Evolutionary conservation across 2,888 invertebrate genomes (phyloP).

Genomic region (Zhengitettix transpicula): DNA sequence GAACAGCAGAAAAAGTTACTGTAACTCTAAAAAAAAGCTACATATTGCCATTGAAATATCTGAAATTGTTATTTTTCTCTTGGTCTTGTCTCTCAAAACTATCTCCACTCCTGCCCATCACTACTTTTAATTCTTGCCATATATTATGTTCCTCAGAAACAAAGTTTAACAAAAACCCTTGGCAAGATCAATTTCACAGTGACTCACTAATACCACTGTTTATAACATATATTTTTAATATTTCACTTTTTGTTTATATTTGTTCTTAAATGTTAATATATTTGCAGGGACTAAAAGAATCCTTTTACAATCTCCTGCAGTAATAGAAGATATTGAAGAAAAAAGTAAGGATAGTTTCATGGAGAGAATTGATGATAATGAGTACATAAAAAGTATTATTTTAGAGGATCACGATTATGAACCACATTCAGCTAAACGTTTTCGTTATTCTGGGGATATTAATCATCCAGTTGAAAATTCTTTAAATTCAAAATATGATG

Average conservation of each 20-base stretch:
- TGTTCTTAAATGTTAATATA: background rate
- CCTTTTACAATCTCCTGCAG: background rate
- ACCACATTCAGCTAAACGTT: conserved; percentile 10
- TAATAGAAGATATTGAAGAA: background rate
- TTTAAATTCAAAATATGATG: background rate
- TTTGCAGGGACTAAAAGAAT: background rate
- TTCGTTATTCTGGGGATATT: background rate
- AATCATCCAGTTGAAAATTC: background rate
- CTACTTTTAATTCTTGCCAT: no score
- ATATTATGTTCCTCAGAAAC: no score
- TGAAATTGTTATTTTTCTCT: no score
- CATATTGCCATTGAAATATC: no score
- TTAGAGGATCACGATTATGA: conserved; percentile 15
- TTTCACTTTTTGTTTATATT: background rate
- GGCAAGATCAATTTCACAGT: no score
- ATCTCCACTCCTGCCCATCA: no score
- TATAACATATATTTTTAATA: background rate
- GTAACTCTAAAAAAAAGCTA: no score
- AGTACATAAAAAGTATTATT: background rate
- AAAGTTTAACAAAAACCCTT: no score
- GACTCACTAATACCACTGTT: no score
- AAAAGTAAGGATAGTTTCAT: background rate
- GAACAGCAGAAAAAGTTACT: no score
- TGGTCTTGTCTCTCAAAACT: no score
- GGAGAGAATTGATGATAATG: background rate